Percentiles rank a stretch among this genome's conserved stretches.
Conservation (phyloP, 2,113 vertebrate genomes). For the Puma concolor region DNA sequence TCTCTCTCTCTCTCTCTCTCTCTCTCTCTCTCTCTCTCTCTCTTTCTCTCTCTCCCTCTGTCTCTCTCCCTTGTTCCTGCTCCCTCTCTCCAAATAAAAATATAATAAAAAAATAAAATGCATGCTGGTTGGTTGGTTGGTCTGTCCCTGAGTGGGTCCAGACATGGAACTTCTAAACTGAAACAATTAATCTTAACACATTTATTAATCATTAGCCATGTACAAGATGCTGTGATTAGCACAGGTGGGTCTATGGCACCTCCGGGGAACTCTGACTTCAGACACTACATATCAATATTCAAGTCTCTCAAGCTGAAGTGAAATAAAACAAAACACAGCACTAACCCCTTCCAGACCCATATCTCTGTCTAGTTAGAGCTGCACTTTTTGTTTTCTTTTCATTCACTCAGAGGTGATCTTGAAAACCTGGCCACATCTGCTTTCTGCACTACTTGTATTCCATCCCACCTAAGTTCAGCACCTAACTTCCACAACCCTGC, state of each 20-base stretch:
- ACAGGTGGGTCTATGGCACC: neutral
- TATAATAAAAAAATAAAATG: too few relatives aligned
- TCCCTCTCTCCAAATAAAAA: too few relatives aligned
- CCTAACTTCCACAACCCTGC: accelerated
- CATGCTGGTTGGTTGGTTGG: neutral
- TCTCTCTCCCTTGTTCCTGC: too few relatives aligned
- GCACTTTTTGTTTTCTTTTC: too few relatives aligned
- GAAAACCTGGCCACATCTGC: too few relatives aligned
- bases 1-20: too few relatives aligned
- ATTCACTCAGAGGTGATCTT: neutral
- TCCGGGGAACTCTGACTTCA: neutral
- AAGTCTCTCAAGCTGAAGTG: neutral
- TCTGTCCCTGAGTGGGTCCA: neutral
- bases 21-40: too few relatives aligned
- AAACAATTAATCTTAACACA: neutral
- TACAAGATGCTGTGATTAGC: neutral
- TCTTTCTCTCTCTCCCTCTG: too few relatives aligned
- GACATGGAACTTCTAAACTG: neutral
- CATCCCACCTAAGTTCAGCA: neutral
- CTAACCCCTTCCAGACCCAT: accelerated
- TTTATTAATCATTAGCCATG: neutral
- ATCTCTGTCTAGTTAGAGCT: too few relatives aligned
- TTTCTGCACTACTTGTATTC: neutral
- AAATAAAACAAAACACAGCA: neutral
- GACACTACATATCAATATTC: neutral